These are phyloP conservation scores for Numenius phaeopus DNA, from an alignment of 2,797 vertebrate genomes.

Conservation along the genomic window DNA sequence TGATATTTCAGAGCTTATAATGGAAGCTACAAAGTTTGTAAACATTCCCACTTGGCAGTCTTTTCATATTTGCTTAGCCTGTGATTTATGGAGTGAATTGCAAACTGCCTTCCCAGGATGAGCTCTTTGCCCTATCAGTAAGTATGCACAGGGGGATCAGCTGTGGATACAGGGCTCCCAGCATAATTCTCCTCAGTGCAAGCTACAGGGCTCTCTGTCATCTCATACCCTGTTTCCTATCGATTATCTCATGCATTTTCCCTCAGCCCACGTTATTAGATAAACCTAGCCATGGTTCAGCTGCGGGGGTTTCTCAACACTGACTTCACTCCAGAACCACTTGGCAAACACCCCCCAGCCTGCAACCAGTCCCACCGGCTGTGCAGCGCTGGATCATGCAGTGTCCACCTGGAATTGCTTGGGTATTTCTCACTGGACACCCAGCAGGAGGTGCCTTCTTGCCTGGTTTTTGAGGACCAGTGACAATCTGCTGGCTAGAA, in stretches of 20 bases:
- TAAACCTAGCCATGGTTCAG: neutral
- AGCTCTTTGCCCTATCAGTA: neutral
- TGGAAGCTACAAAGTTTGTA: neutral
- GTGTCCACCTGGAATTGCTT: neutral
- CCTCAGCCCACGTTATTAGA: neutral
- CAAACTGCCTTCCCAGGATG: neutral
- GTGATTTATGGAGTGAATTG: neutral
- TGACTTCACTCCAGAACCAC: neutral
- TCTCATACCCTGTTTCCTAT: neutral
- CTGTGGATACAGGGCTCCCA: neutral
- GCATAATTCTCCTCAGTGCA: neutral
- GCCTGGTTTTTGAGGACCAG: neutral
- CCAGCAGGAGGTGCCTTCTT: neutral
- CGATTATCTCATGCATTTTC: neutral
- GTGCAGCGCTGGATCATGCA: fast-evolving
- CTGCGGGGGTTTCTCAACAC: neutral
- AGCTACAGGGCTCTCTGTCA: neutral
- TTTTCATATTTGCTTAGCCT: neutral
- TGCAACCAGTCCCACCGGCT: neutral
- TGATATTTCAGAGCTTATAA: neutral
- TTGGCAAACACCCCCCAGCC: neutral
- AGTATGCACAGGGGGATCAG: neutral
- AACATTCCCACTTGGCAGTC: neutral
- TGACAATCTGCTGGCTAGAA: neutral
- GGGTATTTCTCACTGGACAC: neutral